Percentiles rank a stretch among this genome's conserved stretches.
Conservation (phyloP, 2,888 invertebrate genomes). For the Ommatoiulus sabulosus region DNA sequence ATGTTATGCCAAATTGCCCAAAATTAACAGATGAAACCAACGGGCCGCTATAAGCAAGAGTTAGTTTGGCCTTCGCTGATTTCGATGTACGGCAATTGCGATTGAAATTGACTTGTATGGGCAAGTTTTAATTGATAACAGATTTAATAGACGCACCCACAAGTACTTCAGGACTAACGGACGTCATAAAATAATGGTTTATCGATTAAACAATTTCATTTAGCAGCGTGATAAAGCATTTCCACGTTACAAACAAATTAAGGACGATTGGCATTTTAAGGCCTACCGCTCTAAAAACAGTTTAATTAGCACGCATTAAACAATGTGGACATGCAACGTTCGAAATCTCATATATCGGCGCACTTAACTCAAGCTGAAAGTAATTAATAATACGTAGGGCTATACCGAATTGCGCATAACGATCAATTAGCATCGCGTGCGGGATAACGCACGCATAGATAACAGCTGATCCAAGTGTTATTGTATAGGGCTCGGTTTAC, state of each 20-base stretch:
- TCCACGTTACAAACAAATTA: slow-evolving; percentile 15
- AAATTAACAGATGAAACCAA: too few relatives aligned
- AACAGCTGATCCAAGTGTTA: not conserved
- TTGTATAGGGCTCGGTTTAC: not conserved
- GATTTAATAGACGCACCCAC: not conserved
- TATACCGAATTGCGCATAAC: not conserved
- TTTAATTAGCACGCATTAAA: slow-evolving; percentile 9
- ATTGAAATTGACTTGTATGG: too few relatives aligned
- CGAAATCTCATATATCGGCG: not conserved
- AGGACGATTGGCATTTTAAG: slow-evolving; percentile 3
- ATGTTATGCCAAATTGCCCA: too few relatives aligned
- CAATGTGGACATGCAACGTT: not conserved
- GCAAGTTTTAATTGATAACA: too few relatives aligned
- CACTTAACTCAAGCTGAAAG: not conserved
- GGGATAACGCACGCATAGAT: not conserved
- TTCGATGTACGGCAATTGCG: too few relatives aligned
- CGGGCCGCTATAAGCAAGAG: too few relatives aligned
- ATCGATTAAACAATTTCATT: slow-evolving; percentile 6
- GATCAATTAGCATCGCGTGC: slow-evolving; percentile 24
- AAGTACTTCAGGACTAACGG: not conserved
- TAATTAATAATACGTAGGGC: not conserved
- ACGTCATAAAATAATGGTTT: not conserved
- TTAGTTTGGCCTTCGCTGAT: too few relatives aligned
- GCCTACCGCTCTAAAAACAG: not conserved
- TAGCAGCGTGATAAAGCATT: not conserved